These are phyloP conservation scores for Tyto alba DNA, from an alignment of 2,113 vertebrate genomes.

Conservation along the genomic window DNA sequence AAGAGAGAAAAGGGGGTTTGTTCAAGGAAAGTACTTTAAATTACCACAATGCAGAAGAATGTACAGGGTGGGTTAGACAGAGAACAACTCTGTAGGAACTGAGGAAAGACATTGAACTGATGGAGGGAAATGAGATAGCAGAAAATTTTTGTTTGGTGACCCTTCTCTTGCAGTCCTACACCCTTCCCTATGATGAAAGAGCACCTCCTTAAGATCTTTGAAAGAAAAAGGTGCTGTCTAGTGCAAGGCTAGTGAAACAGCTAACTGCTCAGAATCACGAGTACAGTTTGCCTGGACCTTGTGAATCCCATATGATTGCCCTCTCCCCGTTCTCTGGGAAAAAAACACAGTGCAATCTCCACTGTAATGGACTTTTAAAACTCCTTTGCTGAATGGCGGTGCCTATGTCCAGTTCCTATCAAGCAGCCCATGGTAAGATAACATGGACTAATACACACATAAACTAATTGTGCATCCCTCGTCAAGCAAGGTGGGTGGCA, in stretches of 20 bases:
- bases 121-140: neutral
- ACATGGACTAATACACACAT: neutral
- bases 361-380: neutral
- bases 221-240: neutral
- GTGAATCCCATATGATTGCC: neutral
- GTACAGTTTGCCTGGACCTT: neutral
- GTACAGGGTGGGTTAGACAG: no score
- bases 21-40: neutral
- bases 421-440: neutral
- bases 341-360: neutral
- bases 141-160: neutral
- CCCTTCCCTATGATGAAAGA: neutral
- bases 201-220: neutral
- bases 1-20: neutral
- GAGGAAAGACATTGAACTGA: neutral
- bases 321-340: neutral
- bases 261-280: neutral
- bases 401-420: neutral
- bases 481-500: accelerated
- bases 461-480: neutral
- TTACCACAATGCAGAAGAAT: neutral
- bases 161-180: neutral
- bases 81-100: neutral
- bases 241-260: neutral
- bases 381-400: neutral